Percentiles rank a stretch among this genome's conserved stretches.
Evolutionary conservation across 2,888 invertebrate species (phyloP).

Genomic region (Myathropa florea): DNA sequence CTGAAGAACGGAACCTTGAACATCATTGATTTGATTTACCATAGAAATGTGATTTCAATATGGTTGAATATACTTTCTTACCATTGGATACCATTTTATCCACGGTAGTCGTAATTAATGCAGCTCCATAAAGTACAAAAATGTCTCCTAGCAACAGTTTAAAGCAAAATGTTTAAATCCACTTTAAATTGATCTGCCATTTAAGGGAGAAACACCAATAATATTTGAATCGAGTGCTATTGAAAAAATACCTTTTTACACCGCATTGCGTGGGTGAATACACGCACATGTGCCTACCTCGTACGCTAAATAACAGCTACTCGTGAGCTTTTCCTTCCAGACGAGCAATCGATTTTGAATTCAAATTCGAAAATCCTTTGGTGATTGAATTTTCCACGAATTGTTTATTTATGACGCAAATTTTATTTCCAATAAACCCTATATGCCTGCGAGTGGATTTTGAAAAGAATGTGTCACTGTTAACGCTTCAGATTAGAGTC

Average conservation of each 20-base stretch:
- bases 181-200: neutral
- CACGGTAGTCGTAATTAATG: too few relatives aligned
- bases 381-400: constrained; percentile 12
- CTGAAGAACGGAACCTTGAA: too few relatives aligned
- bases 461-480: constrained; percentile 10
- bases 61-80: too few relatives aligned
- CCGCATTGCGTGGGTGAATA: neutral
- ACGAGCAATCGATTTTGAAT: constrained; percentile 1
- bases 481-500: constrained; percentile 20
- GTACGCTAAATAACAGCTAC: neutral
- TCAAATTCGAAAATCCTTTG: constrained; percentile 3
- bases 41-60: too few relatives aligned
- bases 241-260: neutral
- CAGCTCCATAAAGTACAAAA: too few relatives aligned
- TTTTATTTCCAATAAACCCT: constrained; percentile 14
- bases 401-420: constrained; percentile 20
- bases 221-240: neutral
- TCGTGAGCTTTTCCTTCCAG: neutral
- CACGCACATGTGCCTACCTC: neutral
- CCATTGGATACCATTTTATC: too few relatives aligned
- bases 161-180: too few relatives aligned
- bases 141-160: too few relatives aligned
- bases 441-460: neutral
- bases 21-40: too few relatives aligned
- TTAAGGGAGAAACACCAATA: neutral